Percentiles rank a stretch among this genome's conserved stretches.
phyloP scores from a whole-genome alignment of 2,888 invertebrate species.

The Acanthococcus lagerstroemiae region DNA sequence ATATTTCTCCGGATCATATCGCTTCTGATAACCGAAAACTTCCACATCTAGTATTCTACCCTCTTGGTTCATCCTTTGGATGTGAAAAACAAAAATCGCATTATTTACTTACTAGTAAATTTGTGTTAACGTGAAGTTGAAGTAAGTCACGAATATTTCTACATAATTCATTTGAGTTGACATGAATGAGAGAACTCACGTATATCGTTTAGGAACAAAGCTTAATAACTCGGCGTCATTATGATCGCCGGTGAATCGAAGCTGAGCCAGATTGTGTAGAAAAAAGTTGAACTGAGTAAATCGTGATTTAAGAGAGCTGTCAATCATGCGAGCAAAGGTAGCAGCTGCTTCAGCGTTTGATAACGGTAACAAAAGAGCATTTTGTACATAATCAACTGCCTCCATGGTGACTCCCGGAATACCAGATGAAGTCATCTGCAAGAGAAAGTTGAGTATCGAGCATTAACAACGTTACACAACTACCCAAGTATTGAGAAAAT shows the following conservation, averaged over 20 bases:
- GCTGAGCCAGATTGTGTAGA: constrained; percentile 89
- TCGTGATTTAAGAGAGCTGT: constrained; percentile 82
- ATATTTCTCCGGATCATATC: constrained; percentile 94
- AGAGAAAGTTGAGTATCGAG: not conserved
- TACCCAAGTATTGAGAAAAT: too few species aligned
- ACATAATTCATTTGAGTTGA: too few species aligned
- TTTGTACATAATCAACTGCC: constrained; percentile 85
- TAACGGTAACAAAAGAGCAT: constrained; percentile 74
- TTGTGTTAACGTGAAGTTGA: not conserved
- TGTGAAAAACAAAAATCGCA: constrained; percentile 31
- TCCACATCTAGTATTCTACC: constrained; percentile 76
- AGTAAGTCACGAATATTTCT: too few species aligned
- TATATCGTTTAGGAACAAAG: constrained; percentile 88
- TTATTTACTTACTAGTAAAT: not conserved
- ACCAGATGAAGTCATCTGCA: constrained; percentile 80
- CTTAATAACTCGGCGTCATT: constrained; percentile 66
- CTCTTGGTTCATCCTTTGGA: constrained; percentile 68
- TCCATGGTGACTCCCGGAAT: constrained; percentile 84
- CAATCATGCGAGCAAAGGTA: constrained; percentile 91
- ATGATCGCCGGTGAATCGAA: constrained; percentile 82
- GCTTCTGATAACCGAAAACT: constrained; percentile 83
- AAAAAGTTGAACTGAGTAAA: constrained; percentile 98
- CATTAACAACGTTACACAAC: too few species aligned
- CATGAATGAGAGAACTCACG: constrained; percentile 50
- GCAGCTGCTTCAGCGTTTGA: constrained; percentile 93